phyloP scores from a whole-genome alignment of 2,797 vertebrate species.

The Orientallactaga sibirica region DNA sequence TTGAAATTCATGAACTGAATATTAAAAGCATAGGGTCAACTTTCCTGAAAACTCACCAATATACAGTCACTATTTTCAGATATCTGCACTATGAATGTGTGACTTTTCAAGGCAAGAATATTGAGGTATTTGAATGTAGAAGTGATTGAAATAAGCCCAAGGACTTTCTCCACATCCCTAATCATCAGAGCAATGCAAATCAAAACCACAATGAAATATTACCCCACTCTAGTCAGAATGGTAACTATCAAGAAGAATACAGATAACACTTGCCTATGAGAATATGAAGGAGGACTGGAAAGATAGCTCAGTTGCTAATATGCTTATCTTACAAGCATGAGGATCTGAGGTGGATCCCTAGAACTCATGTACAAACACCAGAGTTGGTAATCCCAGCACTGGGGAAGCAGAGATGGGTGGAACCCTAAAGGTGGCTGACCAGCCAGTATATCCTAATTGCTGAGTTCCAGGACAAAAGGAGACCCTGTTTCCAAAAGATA shows the following conservation, averaged over 20 bases:
- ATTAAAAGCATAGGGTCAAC: conserved; percentile 76
- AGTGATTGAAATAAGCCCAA: neutral
- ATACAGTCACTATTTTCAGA: neutral
- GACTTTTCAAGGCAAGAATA: neutral
- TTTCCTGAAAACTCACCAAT: conserved; percentile 41
- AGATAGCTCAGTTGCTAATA: too few relatives aligned
- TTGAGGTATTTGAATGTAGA: neutral
- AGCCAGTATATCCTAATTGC: too few relatives aligned
- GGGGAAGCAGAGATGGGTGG: too few relatives aligned
- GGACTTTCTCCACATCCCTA: neutral
- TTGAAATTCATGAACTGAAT: conserved; percentile 70
- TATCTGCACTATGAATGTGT: neutral
- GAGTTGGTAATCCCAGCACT: too few relatives aligned
- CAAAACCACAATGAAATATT: neutral
- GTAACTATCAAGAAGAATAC: neutral
- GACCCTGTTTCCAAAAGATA: too few relatives aligned
- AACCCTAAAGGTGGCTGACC: too few relatives aligned
- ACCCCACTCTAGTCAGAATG: neutral
- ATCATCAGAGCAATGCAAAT: neutral
- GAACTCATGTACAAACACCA: too few relatives aligned
- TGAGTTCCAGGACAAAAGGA: too few relatives aligned
- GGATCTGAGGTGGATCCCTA: too few relatives aligned
- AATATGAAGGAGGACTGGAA: too few relatives aligned
- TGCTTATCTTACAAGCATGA: too few relatives aligned
- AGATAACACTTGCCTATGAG: too few relatives aligned